These are phyloP conservation scores for Tetranychus piercei DNA, from an alignment of 2,888 invertebrate genomes.

Conservation along the genomic window DNA sequence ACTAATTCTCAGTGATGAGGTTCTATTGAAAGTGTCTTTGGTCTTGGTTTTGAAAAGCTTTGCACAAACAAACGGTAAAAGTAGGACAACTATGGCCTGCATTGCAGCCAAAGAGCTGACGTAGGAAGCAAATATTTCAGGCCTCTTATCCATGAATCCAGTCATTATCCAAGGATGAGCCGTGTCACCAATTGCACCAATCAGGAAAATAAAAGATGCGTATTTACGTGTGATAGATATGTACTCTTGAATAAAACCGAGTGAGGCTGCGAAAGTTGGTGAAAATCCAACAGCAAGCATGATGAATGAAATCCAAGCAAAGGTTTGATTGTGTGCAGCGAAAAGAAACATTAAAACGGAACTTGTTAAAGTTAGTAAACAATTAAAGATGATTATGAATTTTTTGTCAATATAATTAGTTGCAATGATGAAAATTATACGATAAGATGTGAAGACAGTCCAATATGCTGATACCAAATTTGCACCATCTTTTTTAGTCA, in stretches of 20 bases:
- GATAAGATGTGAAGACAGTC: not conserved
- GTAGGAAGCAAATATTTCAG: not conserved
- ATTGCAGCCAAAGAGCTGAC: not conserved
- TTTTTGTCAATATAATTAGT: not conserved
- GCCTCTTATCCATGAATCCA: not conserved
- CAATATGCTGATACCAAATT: not conserved
- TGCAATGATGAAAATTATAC: not conserved
- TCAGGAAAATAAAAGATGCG: not conserved
- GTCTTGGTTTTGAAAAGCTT: not conserved
- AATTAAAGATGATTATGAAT: not conserved
- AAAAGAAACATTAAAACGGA: not conserved
- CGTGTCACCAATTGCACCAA: not conserved
- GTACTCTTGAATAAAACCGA: not conserved
- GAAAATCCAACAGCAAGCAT: conserved; percentile 3
- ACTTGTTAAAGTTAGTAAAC: not conserved
- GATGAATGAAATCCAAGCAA: not conserved
- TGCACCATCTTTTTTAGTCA: not conserved
- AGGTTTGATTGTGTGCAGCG: not conserved
- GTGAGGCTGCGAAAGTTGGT: not conserved
- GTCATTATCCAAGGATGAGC: not conserved
- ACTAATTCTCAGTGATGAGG: not conserved
- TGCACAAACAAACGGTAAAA: not conserved
- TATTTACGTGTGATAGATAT: not conserved
- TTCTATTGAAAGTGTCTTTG: not conserved
- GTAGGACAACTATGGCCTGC: not conserved